Evolutionary conservation across 1,140 invertebrate genomes (phyloP).

Genomic region (Tetragnatha versicolor): DNA sequence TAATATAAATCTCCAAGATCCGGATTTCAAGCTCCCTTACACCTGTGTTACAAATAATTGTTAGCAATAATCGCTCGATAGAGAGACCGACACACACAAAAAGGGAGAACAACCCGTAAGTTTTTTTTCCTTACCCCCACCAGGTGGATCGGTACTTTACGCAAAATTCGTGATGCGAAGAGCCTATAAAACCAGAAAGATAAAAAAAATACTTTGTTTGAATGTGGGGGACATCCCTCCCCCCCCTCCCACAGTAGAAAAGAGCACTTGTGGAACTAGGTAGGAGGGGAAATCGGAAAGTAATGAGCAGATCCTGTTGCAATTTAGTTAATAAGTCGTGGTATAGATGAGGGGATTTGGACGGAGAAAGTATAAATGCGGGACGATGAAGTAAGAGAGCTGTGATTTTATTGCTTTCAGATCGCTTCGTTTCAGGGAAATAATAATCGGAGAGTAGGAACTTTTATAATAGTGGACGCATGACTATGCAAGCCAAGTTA

Average conservation of each 20-base stretch:
- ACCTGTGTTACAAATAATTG: constrained; percentile 44
- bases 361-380: background rate
- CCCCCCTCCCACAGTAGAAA: background rate
- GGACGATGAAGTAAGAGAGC: background rate
- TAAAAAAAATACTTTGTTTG: constrained; percentile 17
- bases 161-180: constrained; percentile 41
- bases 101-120: background rate
- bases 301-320: constrained; percentile 48
- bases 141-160: constrained; percentile 38
- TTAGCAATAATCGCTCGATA: constrained; percentile 28
- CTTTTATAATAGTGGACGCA: no score
- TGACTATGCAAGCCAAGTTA: no score
- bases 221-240: background rate
- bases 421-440: constrained; percentile 12
- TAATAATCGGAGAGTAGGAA: no score
- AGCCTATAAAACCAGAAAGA: constrained; percentile 22
- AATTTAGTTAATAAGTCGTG: background rate
- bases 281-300: constrained; percentile 10
- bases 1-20: background rate
- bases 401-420: constrained; percentile 33
- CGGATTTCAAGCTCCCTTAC: constrained; percentile 31
- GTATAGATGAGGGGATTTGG: background rate
- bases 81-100: background rate
- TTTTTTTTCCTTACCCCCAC: constrained; percentile 21
- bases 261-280: constrained; percentile 18